Conservation (phyloP, 2,888 invertebrate genomes). For the Latheticus oryzae region DNA sequence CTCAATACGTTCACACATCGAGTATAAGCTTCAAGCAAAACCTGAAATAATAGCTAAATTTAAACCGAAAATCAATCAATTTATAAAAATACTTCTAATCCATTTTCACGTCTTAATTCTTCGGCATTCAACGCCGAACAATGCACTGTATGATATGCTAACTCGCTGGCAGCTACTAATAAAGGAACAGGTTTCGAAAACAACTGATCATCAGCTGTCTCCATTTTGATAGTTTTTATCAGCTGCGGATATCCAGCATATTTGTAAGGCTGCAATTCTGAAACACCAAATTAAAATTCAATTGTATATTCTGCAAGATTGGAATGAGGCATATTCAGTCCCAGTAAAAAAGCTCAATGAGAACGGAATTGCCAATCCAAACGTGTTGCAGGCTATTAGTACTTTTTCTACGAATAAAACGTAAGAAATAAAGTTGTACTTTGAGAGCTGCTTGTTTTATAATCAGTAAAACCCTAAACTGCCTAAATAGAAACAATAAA, state of each 20-base stretch:
- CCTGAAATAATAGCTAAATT: slow-evolving; percentile 61
- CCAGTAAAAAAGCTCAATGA: no score
- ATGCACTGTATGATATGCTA: slow-evolving; percentile 95
- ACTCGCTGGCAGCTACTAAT: slow-evolving; percentile 90
- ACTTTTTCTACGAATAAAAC: no score
- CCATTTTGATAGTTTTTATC: slow-evolving; percentile 93
- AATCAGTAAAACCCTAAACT: no score
- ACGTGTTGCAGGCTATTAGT: no score
- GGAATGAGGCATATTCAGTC: no score
- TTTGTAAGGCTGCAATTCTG: slow-evolving; percentile 94
- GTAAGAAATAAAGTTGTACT: no score
- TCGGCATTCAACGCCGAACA: slow-evolving; percentile 98
- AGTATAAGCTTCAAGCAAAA: slow-evolving; percentile 89
- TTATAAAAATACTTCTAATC: slow-evolving; percentile 76
- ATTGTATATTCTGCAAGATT: no score
- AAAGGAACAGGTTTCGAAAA: slow-evolving; percentile 89
- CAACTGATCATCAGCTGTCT: slow-evolving; percentile 91
- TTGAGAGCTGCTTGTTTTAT: no score
- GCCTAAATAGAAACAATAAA: no score
- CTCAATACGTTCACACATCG: slow-evolving; percentile 94
- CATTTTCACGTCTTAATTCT: slow-evolving; percentile 93
- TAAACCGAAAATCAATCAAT: slow-evolving; percentile 4
- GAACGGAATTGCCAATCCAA: no score
- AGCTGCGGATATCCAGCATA: slow-evolving; percentile 99
- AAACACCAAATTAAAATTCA: no score